phyloP scores from a whole-genome alignment of 2,797 vertebrate species.

The Microctenopoma steveboyesi region DNA sequence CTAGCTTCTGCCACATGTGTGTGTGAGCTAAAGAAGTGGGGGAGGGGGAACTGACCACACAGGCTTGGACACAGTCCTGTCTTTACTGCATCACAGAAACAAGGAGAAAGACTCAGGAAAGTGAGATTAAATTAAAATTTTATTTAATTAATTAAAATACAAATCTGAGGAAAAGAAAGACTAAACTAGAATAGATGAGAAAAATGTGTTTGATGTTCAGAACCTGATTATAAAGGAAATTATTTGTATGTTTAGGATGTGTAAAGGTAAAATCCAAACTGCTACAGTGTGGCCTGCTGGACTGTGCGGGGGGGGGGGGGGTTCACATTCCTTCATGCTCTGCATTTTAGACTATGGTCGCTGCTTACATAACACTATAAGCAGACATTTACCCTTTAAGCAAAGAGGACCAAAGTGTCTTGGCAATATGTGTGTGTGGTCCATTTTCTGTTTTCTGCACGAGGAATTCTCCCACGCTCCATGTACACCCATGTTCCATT shows the following conservation, averaged over 20 bases:
- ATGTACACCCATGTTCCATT: conserved; percentile 25
- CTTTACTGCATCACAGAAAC: conserved; percentile 51
- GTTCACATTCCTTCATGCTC: conserved; percentile 34
- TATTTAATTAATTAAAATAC: not conserved
- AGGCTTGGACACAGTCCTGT: conserved; percentile 65
- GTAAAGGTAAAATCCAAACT: conserved; percentile 17
- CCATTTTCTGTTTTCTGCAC: not conserved
- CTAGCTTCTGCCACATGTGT: conserved; percentile 73
- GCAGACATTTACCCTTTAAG: conserved; percentile 50
- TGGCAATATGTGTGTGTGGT: not conserved
- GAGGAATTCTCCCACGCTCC: conserved; percentile 1
- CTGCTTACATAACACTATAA: conserved; percentile 66
- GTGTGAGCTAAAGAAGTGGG: conserved; percentile 60
- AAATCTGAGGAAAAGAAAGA: not conserved
- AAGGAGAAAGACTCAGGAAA: conserved; percentile 7
- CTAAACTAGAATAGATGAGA: too few relatives aligned
- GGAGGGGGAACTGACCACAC: conserved; percentile 79
- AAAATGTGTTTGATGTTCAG: too few relatives aligned
- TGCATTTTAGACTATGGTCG: conserved; percentile 40
- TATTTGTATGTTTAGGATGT: conserved; percentile 2
- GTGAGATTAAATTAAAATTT: conserved; percentile 9
- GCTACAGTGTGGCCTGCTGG: conserved; percentile 44
- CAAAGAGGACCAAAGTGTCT: conserved; percentile 1
- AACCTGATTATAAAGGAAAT: not conserved
- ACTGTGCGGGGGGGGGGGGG: conserved; percentile 45